Evolutionary conservation across 2,113 vertebrate genomes (phyloP), one percentile per base, ranked within the genome.

Genomic region (Cephalopholis sonnerati): DNA sequence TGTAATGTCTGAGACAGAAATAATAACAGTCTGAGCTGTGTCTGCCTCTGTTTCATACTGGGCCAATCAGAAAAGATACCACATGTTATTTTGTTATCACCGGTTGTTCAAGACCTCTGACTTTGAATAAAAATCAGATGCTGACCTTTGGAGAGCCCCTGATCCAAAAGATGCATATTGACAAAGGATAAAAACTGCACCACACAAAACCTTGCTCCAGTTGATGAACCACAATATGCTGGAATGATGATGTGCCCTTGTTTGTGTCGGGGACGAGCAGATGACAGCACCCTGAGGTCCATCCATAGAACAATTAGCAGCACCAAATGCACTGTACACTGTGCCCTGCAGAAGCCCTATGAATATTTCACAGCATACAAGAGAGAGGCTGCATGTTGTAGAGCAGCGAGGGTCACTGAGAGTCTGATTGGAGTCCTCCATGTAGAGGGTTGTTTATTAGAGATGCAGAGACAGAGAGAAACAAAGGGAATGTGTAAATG

Each of bases 361-460:
- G 76, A 88, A 91, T 89, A 89, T 83, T 90, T 88, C 66, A 90
- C 83, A 44, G 36, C 39, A 50, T 68, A 51, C 44, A 64, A 77
- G 63, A 22, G 32, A 65, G 64, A 29, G 57, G 73, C 74, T 73
- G 75, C 51, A 65, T 69, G 46, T 66, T 87, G 76, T 17, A 74
- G 67, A 79, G 80, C 53, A 58, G 27, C 50, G 25, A 64, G 71
- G 84, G 86, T 81, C 76, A 74, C 39, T 16, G 20, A n/a, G 59
- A 82, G 79, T 82, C 83, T 74, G 81, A 74, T 20, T 50, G 72
- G 48, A 59, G 50, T 0, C 29, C 63, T 69, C 48, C 50, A 67
- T 81, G 67, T 55, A 12, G 46, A 27, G 59, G 10, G 10, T 58
- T 77, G 53, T 46, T 85, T 57, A 82, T 85, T 46, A 75, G 18